Base-by-base conservation (phyloP, 1,140 invertebrate genomes). In the Gryllus bimaculatus region DNA sequence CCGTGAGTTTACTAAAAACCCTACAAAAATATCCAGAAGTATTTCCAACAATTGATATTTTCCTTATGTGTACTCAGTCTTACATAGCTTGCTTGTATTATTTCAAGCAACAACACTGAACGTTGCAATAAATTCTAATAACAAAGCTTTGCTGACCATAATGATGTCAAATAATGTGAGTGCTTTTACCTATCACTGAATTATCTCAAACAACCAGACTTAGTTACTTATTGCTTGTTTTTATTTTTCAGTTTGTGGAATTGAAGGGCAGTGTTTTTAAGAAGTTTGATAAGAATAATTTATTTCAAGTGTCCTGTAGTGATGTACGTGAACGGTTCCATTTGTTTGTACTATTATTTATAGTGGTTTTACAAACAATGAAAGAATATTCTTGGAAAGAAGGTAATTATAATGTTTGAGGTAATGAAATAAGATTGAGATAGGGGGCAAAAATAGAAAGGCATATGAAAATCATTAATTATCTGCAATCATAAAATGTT, bases 121-220 rank as follows among this genome's bases (percentile, higher is more conserved):
- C 89, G 98, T 99, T 76, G 98, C 98, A 8, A 98, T 99, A 81
- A 99, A 99, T 86, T 98, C 98, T 0, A 98, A 96, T 83, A 99
- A 99, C 85, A 98, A 99, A 87, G 96, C 96, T 78, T 88, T 99
- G 48, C 89, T 99, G 8, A 99, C 97, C 8, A 98, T 99, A 76
- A 98, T 99, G 94, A 98, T 99, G 92, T 99, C 97, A 0, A 99
- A 99, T 86, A 99, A 99, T 90, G 95, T 96, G 90, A 94, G 93
- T 92, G 82, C 73, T 77, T 48, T 20, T 20, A 15, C 74, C 20
- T 13, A 75, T 18, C 20, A 21, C 8, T 5, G 8, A 18, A n/a
- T 75, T 75, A 75, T 47, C 8, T 76, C 3, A 76, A 39, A 47
- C 39, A n/a, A 26, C 18, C 8, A 74, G 73, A 15, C 0, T 20